phyloP scores from a whole-genome alignment of 2,113 vertebrate species.

The Rhinopomastus cyanomelas region DNA sequence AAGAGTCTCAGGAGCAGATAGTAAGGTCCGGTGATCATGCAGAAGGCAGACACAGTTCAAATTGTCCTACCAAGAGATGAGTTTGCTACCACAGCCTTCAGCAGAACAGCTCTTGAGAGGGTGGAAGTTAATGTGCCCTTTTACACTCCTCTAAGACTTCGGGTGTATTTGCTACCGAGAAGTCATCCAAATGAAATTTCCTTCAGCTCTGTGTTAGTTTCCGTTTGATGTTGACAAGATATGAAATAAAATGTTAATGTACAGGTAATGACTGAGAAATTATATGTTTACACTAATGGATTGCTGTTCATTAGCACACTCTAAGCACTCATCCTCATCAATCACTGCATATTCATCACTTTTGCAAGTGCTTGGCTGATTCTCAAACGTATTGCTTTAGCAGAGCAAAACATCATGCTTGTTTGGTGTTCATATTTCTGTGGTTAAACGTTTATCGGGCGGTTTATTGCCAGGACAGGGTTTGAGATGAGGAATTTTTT shows the following conservation, averaged over 20 bases:
- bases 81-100: background rate
- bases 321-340: background rate
- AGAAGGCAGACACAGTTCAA: background rate
- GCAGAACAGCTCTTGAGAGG: background rate
- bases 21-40: background rate
- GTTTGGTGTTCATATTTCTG: rapidly evolving
- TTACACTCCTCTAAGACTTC: background rate
- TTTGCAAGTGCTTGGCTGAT: background rate
- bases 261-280: slow-evolving; percentile 36
- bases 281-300: slow-evolving; percentile 18
- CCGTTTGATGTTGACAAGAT: background rate
- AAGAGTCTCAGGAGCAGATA: background rate
- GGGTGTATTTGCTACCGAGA: background rate
- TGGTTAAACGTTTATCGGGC: background rate
- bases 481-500: background rate
- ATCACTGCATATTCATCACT: background rate
- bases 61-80: background rate
- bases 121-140: background rate
- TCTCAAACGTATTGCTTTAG: background rate
- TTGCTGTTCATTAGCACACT: slow-evolving; percentile 16
- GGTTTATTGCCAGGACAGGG: background rate
- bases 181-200: background rate
- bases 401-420: background rate
- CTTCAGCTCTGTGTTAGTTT: background rate
- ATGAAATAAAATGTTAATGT: background rate